Evolutionary conservation across 2,888 invertebrate genomes (phyloP), one percentile per base, ranked within the genome.

Genomic region (Charanyca ferruginea): DNA sequence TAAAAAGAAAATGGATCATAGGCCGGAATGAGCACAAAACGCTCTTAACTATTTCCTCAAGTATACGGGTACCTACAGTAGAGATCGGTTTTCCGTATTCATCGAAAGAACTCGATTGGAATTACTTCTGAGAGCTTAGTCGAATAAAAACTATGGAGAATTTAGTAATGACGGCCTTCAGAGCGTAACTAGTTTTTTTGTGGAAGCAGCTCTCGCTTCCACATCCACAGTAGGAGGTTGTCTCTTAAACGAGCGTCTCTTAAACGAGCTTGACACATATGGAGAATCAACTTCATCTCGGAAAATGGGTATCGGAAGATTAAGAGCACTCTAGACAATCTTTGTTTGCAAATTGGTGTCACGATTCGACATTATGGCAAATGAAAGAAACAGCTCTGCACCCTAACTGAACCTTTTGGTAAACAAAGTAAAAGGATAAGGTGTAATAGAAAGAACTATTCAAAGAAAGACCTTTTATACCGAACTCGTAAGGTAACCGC

Each of bases 141-240:
- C 69, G 55, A 73, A 83, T 86, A 91, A 93, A 92, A 93, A 91
- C 89, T 85, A 85, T 84, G 80, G 85, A 84, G 91, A 91, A 92
- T 93, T 91, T 91, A 86, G 90, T 93, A 93, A 93, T 90, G 91
- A 90, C 87, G 90, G 89, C 89, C 90, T 91, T 90, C 92, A 89
- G 90, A 91, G 90, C 89, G 86, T 87, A 84, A 90, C 92, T 88
- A 89, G 89, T 89, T 73, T 90, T 91, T 93, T 92, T 87, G 80
- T 79, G 67, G 69, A 72, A 51, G 55, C 75, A 78, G 86, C 86
- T 88, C 89, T 89, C 88, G 87, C 85, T 85, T 85, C 87, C 80
- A 85, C 83, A 76, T 84, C 86, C 85, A 82, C 81, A 71, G 80
- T 72, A 83, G 84, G 81, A 84, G 85, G 85, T 81, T 80, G 90